Percentiles rank a stretch among this genome's conserved stretches.
Evolutionary conservation across 2,888 invertebrate species (phyloP).

Genomic region (Meliscaeva auricollis): DNA sequence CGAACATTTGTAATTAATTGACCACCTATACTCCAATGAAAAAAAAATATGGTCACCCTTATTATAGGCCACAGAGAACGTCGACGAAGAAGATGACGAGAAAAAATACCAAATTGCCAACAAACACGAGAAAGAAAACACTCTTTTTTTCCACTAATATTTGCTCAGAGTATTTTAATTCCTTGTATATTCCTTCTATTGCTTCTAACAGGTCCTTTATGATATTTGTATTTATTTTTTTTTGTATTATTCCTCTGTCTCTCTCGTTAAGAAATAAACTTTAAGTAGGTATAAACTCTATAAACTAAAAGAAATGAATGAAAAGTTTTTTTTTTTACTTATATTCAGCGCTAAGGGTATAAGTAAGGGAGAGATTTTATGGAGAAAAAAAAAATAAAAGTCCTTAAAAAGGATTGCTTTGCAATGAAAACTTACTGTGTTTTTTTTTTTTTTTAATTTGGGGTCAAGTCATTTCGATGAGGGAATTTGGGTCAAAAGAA

Average conservation of each 20-base stretch:
- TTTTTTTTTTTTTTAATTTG: conserved; percentile 33
- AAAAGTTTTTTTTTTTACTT: background rate
- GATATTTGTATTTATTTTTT: conserved; percentile 1
- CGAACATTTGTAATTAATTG: too few relatives aligned
- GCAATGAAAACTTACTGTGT: conserved; percentile 4
- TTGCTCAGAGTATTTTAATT: conserved; percentile 58
- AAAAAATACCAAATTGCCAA: background rate
- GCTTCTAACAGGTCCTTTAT: conserved; percentile 46
- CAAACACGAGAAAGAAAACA: conserved; percentile 5
- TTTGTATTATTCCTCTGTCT: conserved; percentile 8
- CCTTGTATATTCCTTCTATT: conserved; percentile 22
- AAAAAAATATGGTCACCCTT: background rate
- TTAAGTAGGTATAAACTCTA: conserved; percentile 6
- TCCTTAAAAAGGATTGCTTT: conserved; percentile 21
- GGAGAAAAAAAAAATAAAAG: background rate
- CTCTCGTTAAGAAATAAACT: conserved; percentile 29
- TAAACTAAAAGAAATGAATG: conserved; percentile 9
- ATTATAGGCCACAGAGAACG: background rate
- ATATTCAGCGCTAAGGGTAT: background rate
- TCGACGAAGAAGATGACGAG: background rate
- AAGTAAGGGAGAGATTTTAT: background rate
- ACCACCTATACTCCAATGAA: too few relatives aligned
- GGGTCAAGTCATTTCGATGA: conserved; percentile 48
- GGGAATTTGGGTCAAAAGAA: conserved; percentile 26
- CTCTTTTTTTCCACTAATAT: background rate